These are phyloP conservation scores for Hydrotaea diabolus DNA, from an alignment of 2,888 invertebrate genomes.

Conservation along the genomic window DNA sequence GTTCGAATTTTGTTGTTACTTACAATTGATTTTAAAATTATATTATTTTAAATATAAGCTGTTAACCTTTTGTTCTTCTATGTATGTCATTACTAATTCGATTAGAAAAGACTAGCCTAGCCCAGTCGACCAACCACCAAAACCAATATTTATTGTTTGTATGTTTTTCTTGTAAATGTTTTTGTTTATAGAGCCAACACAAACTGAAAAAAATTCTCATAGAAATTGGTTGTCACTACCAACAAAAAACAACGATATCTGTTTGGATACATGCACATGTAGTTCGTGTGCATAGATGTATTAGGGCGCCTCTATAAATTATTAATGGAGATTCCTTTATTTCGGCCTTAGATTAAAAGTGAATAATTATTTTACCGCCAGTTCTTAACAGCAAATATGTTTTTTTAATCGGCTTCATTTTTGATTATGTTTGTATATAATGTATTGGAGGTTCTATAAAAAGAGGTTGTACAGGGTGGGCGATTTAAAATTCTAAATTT, in stretches of 20 bases:
- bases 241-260: not conserved
- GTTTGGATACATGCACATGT: not conserved
- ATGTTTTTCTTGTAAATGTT: not conserved
- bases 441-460: too few species aligned
- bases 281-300: not conserved
- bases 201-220: slow-evolving; percentile 5
- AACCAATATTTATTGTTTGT: not conserved
- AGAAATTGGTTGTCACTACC: slow-evolving; percentile 50
- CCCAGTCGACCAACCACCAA: not conserved
- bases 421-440: too few species aligned
- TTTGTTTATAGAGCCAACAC: slow-evolving; percentile 36
- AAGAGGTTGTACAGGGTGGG: too few species aligned
- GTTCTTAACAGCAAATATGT: too few species aligned
- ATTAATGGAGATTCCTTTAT: too few species aligned
- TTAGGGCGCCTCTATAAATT: not conserved
- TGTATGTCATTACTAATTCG: slow-evolving; percentile 1
- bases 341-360: too few species aligned
- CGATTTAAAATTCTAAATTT: too few species aligned
- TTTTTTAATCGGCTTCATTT: too few species aligned
- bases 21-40: too few species aligned
- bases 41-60: too few species aligned
- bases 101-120: not conserved
- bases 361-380: too few species aligned
- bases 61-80: not conserved
- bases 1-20: not conserved